These are phyloP conservation scores for Megastigmus dorsalis DNA, from an alignment of 2,888 invertebrate genomes.

Conservation along the genomic window DNA sequence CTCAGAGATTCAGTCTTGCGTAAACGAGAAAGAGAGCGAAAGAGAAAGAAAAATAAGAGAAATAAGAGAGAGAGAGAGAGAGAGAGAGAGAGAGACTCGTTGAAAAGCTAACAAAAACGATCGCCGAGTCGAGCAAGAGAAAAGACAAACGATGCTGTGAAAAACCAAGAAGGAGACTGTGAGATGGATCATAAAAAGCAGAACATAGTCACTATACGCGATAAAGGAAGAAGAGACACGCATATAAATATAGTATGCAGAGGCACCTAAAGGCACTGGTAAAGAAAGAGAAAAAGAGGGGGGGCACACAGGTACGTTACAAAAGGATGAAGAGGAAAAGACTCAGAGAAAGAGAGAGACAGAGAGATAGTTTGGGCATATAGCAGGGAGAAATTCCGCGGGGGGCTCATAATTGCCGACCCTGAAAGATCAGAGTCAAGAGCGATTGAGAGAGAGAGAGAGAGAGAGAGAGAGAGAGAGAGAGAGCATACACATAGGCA, in stretches of 20 bases:
- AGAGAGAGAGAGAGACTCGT: slow-evolving; percentile 8
- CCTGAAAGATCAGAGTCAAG: slow-evolving; percentile 69
- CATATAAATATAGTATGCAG: slow-evolving; percentile 28
- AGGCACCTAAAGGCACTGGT: no score
- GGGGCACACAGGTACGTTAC: not conserved
- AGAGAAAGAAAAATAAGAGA: slow-evolving; percentile 14
- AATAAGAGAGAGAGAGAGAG: slow-evolving; percentile 28
- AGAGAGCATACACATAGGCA: slow-evolving; percentile 6
- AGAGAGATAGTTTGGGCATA: slow-evolving; percentile 55
- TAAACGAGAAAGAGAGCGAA: no score
- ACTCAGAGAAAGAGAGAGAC: slow-evolving; percentile 38
- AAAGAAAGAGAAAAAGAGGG: not conserved
- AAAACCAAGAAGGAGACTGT: slow-evolving; percentile 6
- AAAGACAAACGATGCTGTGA: slow-evolving; percentile 21
- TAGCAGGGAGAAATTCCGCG: slow-evolving; percentile 62
- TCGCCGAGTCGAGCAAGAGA: not conserved
- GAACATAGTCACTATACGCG: not conserved
- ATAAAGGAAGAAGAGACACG: not conserved
- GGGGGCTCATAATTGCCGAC: slow-evolving; percentile 74
- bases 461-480: slow-evolving; percentile 1
- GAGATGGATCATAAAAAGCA: slow-evolving; percentile 22
- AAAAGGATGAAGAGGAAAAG: slow-evolving; percentile 6
- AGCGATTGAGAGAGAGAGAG: not conserved
- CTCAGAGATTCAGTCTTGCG: no score
- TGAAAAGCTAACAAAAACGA: slow-evolving; percentile 20